Evolutionary conservation across 2,797 vertebrate species (phyloP).

Genomic region (Erithacus rubecula): DNA sequence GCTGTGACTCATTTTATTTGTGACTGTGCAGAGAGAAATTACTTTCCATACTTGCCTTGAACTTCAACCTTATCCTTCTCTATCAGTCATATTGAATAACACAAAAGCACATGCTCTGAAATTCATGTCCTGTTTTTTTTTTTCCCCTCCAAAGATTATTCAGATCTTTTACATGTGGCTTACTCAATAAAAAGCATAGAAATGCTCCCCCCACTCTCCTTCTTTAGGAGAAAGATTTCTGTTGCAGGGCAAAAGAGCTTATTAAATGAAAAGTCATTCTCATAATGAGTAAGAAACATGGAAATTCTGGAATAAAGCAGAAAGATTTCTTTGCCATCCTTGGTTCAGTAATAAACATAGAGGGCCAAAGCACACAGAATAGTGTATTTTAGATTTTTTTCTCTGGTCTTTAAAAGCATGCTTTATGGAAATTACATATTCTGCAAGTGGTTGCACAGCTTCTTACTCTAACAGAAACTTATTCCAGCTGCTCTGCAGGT

Average conservation of each 20-base stretch:
- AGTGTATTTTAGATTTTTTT: neutral
- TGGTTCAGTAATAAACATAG: neutral
- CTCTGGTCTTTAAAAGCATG: neutral
- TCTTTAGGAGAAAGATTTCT: slow-evolving; percentile 15
- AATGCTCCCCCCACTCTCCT: neutral
- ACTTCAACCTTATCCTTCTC: slow-evolving; percentile 68
- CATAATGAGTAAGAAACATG: neutral
- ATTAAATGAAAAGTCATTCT: slow-evolving; percentile 15
- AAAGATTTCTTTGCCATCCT: neutral
- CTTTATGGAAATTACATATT: neutral
- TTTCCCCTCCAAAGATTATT: slow-evolving; percentile 31
- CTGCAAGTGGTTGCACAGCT: neutral
- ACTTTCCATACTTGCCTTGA: slow-evolving; percentile 70
- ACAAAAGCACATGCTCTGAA: slow-evolving; percentile 64
- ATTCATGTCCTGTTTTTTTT: slow-evolving; percentile 18
- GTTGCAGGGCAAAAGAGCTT: neutral
- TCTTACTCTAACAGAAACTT: neutral
- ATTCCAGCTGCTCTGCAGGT: neutral
- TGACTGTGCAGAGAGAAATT: slow-evolving; percentile 68
- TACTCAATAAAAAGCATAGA: slow-evolving; percentile 16
- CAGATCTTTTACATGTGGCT: slow-evolving; percentile 43
- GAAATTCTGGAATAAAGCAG: neutral
- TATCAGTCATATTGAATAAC: slow-evolving; percentile 67
- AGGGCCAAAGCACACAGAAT: neutral
- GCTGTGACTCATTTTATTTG: slow-evolving; percentile 71